A percentile compares a stretch with the other conserved stretches of the same genome.
Conservation (phyloP, 2,888 invertebrate genomes). For the Idaea straminata region DNA sequence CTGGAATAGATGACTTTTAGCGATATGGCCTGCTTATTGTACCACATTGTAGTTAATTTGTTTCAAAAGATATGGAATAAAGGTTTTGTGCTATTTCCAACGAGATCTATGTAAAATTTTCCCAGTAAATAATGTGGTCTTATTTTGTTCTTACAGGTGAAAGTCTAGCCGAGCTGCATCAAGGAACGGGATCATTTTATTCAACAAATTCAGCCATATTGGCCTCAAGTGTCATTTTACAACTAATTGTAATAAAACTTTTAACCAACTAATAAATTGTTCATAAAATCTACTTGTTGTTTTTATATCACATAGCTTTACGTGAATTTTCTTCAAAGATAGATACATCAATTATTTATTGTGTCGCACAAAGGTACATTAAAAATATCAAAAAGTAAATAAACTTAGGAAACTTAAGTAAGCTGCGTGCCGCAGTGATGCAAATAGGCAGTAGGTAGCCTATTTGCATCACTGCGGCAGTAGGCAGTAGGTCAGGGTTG, state of each 20-base stretch:
- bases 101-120: background rate
- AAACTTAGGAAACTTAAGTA: too few species aligned
- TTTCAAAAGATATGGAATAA: too few species aligned
- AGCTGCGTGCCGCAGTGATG: too few species aligned
- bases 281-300: constrained; percentile 47
- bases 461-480: too few species aligned
- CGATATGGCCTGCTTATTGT: too few species aligned
- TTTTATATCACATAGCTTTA: constrained; percentile 1
- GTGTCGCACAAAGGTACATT: too few species aligned
- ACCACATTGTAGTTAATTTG: background rate
- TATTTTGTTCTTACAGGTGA: constrained; percentile 52
- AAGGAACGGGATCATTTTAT: constrained; percentile 45
- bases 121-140: background rate
- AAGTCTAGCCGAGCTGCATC: constrained; percentile 72
- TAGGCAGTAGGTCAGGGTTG: too few species aligned
- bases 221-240: constrained; percentile 53
- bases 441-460: too few species aligned
- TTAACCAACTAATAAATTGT: constrained; percentile 67
- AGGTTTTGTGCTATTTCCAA: too few species aligned
- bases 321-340: background rate
- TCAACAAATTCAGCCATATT: constrained; percentile 30
- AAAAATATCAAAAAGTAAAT: too few species aligned
- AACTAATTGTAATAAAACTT: constrained; percentile 41
- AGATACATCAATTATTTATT: too few species aligned
- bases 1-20: too few species aligned